phyloP scores from a whole-genome alignment of 2,888 invertebrate genomes.

The Cosmorhoe ocellata region DNA sequence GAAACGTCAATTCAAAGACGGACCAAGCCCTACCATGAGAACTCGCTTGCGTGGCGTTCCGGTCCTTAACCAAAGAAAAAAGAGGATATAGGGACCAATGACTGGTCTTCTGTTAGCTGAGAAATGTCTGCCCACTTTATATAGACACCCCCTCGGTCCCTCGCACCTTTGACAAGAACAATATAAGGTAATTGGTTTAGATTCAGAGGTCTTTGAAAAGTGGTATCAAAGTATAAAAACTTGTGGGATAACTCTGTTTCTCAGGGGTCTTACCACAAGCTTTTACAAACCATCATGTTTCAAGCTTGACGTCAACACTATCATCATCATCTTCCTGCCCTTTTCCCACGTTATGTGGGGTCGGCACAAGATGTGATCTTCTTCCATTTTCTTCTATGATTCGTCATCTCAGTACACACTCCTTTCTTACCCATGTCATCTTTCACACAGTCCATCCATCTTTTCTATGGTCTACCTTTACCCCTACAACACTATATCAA shows the following conservation, averaged over 20 bases:
- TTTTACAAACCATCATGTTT: no score
- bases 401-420: no score
- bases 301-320: no score
- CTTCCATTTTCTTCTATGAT: no score
- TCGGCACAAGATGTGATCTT: no score
- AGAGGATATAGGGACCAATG: constrained; percentile 64
- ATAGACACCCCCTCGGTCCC: constrained; percentile 45
- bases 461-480: no score
- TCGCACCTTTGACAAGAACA: constrained; percentile 30
- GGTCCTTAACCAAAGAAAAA: constrained; percentile 75
- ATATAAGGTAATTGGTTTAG: constrained; percentile 36
- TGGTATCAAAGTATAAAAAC: constrained; percentile 53
- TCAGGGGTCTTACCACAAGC: no score
- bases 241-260: constrained; percentile 56
- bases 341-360: no score
- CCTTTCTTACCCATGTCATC: no score
- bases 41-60: constrained; percentile 73
- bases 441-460: no score
- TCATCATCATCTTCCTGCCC: no score
- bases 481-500: no score
- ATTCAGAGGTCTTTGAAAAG: constrained; percentile 40
- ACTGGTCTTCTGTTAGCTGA: constrained; percentile 55
- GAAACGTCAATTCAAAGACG: constrained; percentile 8
- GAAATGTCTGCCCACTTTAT: constrained; percentile 57
- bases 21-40: constrained; percentile 51